phyloP scores from a whole-genome alignment of 2,113 vertebrate genomes.

The Syngnathus scovelli region DNA sequence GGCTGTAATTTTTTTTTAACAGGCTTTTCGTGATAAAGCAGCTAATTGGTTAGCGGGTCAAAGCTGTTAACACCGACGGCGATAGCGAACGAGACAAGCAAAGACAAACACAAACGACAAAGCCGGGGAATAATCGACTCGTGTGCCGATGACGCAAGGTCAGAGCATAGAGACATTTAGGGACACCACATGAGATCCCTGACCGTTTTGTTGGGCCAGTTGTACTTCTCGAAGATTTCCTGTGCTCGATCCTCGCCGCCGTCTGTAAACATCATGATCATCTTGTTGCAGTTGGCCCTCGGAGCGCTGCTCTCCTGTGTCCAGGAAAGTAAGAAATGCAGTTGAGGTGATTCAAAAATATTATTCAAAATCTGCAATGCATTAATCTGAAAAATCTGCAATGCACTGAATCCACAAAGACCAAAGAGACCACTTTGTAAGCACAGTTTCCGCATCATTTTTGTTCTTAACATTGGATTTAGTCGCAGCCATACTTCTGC shows the following conservation, averaged over 20 bases:
- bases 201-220: conserved; percentile 98
- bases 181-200: conserved; percentile 19
- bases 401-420: neutral
- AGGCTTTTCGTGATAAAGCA: conserved; percentile 55
- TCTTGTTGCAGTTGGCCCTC: conserved; percentile 97
- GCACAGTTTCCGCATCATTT: neutral
- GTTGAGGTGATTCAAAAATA: neutral
- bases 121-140: neutral
- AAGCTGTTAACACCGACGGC: conserved; percentile 56
- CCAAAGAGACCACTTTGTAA: neutral
- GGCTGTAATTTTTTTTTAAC: conserved; percentile 28
- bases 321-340: conserved; percentile 13
- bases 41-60: conserved; percentile 61
- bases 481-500: conserved; percentile 12
- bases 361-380: neutral
- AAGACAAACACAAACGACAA: conserved; percentile 12
- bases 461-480: conserved; percentile 7
- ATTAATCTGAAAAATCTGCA: neutral
- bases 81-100: conserved; percentile 32
- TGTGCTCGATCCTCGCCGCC: conserved; percentile 94
- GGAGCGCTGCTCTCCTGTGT: conserved; percentile 83
- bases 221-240: conserved; percentile 96
- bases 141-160: neutral
- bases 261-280: conserved; percentile 99
- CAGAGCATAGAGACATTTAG: neutral